Evolutionary conservation across 2,888 invertebrate species (phyloP).

Genomic region (Argyra leucocephala): DNA sequence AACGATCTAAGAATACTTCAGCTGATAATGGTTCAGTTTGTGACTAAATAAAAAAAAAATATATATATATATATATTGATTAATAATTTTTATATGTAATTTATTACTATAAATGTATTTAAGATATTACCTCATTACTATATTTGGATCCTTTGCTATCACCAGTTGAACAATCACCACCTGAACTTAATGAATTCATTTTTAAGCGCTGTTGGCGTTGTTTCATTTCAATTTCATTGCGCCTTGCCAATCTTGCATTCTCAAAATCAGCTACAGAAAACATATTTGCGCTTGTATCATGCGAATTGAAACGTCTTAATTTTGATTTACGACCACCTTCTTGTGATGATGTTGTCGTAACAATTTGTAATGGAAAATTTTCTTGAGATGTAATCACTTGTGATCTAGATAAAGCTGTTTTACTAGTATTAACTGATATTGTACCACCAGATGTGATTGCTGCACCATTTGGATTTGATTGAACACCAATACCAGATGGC

Average conservation of each 20-base stretch:
- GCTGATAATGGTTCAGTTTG: slow-evolving; percentile 39
- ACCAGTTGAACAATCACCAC: slow-evolving; percentile 42
- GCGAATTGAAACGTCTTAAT: slow-evolving; percentile 42
- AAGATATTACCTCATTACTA: slow-evolving; percentile 37
- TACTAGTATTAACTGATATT: slow-evolving; percentile 25
- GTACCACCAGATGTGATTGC: slow-evolving; percentile 14
- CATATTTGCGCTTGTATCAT: slow-evolving; percentile 44
- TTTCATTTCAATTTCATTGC: slow-evolving; percentile 43
- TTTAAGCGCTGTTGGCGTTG: slow-evolving; percentile 39
- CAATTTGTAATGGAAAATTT: slow-evolving; percentile 31
- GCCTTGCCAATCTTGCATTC: slow-evolving; percentile 41
- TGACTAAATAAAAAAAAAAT: slow-evolving; percentile 25
- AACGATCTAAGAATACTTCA: slow-evolving; percentile 41
- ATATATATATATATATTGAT: neutral
- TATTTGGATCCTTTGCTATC: slow-evolving; percentile 43
- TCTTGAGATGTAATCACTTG: slow-evolving; percentile 30
- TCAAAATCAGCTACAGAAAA: slow-evolving; percentile 44
- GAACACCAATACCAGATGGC: slow-evolving; percentile 5
- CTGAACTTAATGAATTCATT: slow-evolving; percentile 36
- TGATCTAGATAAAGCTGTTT: slow-evolving; percentile 28
- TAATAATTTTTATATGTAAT: neutral
- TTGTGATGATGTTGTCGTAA: slow-evolving; percentile 25
- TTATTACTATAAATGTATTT: neutral
- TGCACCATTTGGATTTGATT: slow-evolving; percentile 12
- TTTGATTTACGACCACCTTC: slow-evolving; percentile 41